phyloP scores from a whole-genome alignment of 2,888 invertebrate species.

The Scelioninae gen. 1 region DNA sequence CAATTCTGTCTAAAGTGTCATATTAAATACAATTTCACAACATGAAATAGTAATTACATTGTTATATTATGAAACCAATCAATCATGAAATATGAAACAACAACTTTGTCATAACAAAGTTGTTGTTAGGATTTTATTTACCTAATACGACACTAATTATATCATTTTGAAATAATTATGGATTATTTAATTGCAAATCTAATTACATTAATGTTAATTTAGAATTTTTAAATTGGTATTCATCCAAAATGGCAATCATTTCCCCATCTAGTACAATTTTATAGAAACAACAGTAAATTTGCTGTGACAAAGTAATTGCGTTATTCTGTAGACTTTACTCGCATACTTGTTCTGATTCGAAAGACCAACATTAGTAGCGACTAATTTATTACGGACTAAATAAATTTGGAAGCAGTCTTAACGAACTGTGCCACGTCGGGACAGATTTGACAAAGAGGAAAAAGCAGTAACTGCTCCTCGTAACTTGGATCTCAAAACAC shows the following conservation, averaged over 20 bases:
- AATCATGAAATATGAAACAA: background rate
- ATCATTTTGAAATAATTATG: too few species aligned
- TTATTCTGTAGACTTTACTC: conserved; percentile 21
- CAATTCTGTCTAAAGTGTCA: too few species aligned
- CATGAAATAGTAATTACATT: background rate
- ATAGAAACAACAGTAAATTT: conserved; percentile 14
- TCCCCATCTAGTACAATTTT: background rate
- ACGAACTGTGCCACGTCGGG: conserved; percentile 10
- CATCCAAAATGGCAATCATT: conserved; percentile 6
- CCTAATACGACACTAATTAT: too few species aligned
- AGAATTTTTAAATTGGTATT: background rate
- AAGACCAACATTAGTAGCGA: conserved; percentile 17
- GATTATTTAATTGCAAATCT: too few species aligned
- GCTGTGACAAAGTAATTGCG: conserved; percentile 26
- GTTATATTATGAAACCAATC: conserved; percentile 1
- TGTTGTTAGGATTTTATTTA: background rate
- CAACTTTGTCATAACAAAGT: background rate
- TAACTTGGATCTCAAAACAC: background rate
- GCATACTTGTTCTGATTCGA: conserved; percentile 6
- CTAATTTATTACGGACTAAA: conserved; percentile 40
- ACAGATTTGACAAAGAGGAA: conserved; percentile 26
- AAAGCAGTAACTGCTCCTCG: background rate
- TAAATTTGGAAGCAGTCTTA: conserved; percentile 26
- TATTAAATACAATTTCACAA: too few species aligned
- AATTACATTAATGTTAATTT: background rate